Percentiles rank a stretch among this genome's conserved stretches.
These are phyloP conservation scores for Sprattus sprattus DNA, from an alignment of 2,113 vertebrate species.

Conservation along the genomic window DNA sequence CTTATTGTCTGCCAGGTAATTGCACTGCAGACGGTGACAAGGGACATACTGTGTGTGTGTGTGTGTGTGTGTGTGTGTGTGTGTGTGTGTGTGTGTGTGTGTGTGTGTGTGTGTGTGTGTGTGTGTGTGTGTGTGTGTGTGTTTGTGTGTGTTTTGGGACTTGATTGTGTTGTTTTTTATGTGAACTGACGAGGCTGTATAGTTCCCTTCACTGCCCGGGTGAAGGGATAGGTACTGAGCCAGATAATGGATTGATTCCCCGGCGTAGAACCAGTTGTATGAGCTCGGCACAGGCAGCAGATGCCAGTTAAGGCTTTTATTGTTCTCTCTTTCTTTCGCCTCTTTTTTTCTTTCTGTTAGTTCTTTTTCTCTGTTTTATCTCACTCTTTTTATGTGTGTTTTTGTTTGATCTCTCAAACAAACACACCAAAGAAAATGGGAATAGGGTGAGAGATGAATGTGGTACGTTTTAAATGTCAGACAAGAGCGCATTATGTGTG, in stretches of 20 bases:
- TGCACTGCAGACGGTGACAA: neutral
- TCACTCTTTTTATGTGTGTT: neutral
- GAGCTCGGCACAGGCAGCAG: neutral
- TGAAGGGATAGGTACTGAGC: neutral
- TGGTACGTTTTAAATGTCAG: no score
- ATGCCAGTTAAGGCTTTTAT: neutral
- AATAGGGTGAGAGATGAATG: neutral
- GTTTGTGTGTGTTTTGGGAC: neutral
- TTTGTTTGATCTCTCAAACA: neutral
- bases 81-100: neutral
- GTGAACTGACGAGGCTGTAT: neutral
- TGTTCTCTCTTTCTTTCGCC: neutral
- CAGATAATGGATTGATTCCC: neutral
- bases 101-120: neutral
- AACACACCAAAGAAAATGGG: no score
- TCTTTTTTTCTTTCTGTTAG: neutral
- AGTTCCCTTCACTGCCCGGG: neutral
- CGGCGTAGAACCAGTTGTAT: neutral
- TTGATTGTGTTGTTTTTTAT: neutral
- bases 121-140: slow-evolving; percentile 1
- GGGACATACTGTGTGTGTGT: neutral
- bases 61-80: neutral
- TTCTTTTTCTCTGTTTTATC: neutral
- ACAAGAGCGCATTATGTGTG: neutral
- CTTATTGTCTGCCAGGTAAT: slow-evolving; percentile 10